Evolutionary conservation across 2,113 vertebrate species (phyloP).

Genomic region (Gambusia affinis): DNA sequence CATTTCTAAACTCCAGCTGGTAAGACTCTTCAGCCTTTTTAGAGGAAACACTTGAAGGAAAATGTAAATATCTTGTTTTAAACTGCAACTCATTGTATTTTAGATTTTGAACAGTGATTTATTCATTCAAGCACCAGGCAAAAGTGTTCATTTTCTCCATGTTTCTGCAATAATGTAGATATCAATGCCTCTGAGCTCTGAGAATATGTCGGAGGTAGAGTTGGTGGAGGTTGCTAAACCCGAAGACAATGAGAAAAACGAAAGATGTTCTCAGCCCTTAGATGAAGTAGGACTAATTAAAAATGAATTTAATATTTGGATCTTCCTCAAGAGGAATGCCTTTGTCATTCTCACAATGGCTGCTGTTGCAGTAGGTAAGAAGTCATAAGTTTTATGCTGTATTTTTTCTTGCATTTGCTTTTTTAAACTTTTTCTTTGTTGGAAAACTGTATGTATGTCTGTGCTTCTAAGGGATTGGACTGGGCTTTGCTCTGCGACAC

Average conservation of each 20-base stretch:
- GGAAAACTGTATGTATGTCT: background rate
- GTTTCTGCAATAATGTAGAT: background rate
- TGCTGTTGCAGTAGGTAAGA: constrained; percentile 29
- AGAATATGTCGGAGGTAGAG: background rate
- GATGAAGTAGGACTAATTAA: background rate
- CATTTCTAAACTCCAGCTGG: background rate
- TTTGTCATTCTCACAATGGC: constrained; percentile 30
- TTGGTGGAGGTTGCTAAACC: background rate
- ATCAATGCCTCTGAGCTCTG: background rate
- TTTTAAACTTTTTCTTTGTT: background rate
- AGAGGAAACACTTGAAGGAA: too few relatives aligned
- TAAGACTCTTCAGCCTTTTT: background rate
- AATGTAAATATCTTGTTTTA: background rate
- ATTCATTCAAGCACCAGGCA: background rate
- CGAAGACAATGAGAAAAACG: background rate
- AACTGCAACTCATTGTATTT: background rate
- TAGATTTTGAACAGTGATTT: background rate
- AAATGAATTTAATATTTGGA: background rate
- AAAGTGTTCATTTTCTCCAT: background rate
- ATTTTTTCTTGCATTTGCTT: background rate
- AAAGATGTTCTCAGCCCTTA: background rate
- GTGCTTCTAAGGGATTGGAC: constrained; percentile 20
- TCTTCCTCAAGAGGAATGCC: constrained; percentile 35
- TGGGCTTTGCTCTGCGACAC: constrained; percentile 30
- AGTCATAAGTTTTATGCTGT: background rate